These are phyloP conservation scores for Acanthiza pusilla DNA, from an alignment of 2,797 vertebrate genomes.

Conservation along the genomic window DNA sequence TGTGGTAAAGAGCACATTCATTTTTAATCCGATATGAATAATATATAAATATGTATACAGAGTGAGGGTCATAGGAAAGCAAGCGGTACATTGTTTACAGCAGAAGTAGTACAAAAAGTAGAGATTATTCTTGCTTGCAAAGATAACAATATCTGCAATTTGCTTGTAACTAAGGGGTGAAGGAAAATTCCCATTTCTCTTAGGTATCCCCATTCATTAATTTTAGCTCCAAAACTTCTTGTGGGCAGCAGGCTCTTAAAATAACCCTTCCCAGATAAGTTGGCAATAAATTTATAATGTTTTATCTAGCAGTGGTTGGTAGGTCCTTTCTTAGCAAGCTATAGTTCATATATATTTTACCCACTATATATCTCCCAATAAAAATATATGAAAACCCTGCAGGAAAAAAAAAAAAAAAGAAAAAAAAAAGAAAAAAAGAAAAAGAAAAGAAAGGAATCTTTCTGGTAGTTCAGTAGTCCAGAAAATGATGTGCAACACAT, in stretches of 20 bases:
- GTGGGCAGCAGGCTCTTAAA: slow-evolving; percentile 62
- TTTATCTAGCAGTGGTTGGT: slow-evolving; percentile 50
- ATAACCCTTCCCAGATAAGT: slow-evolving; percentile 65
- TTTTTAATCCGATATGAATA: slow-evolving; percentile 86
- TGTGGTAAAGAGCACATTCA: slow-evolving; percentile 79
- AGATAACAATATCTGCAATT: slow-evolving; percentile 68
- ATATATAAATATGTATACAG: slow-evolving; percentile 82
- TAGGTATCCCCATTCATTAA: slow-evolving; percentile 62
- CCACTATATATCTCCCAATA: slow-evolving; percentile 18
- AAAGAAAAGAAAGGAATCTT: neutral
- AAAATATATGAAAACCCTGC: slow-evolving; percentile 31
- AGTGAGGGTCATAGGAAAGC: slow-evolving; percentile 75
- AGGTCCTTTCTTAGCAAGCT: slow-evolving; percentile 43
- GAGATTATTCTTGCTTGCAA: slow-evolving; percentile 71
- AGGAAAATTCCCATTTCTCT: slow-evolving; percentile 56
- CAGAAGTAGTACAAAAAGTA: slow-evolving; percentile 62
- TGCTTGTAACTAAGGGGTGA: slow-evolving; percentile 54
- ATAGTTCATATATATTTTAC: slow-evolving; percentile 44
- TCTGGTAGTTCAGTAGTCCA: neutral
- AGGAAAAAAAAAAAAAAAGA: neutral
- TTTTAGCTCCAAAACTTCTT: slow-evolving; percentile 57
- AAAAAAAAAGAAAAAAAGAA: neutral
- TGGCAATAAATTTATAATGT: slow-evolving; percentile 67
- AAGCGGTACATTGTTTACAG: slow-evolving; percentile 72
- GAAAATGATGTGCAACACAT: neutral